phyloP scores from a whole-genome alignment of 37 sponge, comb jelly and placozoan species.

The Halisarca cf. caerulea region DNA sequence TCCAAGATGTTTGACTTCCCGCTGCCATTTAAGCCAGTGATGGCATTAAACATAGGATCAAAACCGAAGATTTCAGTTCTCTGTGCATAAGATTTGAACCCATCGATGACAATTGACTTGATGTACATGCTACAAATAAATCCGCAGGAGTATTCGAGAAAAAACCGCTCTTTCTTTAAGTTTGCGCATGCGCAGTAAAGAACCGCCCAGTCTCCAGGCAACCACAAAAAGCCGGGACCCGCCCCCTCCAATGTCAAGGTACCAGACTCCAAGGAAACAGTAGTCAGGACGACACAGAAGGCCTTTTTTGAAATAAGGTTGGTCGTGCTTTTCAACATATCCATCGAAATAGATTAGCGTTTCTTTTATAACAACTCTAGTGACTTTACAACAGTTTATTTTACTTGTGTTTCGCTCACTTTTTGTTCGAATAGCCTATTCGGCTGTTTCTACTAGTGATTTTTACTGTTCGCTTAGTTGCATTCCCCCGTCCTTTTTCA shows the following conservation, averaged over 20 bases:
- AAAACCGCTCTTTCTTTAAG: not conserved
- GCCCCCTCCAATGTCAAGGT: slow-evolving; percentile 46
- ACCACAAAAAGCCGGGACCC: not conserved
- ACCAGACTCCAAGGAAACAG: slow-evolving; percentile 79
- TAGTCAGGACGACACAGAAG: slow-evolving; percentile 83
- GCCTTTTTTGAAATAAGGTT: slow-evolving; percentile 40
- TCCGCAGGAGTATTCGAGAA: not conserved
- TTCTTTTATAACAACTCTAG: too few relatives aligned
- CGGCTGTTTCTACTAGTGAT: too few relatives aligned
- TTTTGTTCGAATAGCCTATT: too few relatives aligned
- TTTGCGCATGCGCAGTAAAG: slow-evolving; percentile 62
- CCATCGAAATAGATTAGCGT: not conserved
- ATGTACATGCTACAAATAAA: slow-evolving; percentile 74
- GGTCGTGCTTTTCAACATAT: not conserved
- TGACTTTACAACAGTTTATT: too few relatives aligned
- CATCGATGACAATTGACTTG: slow-evolving; percentile 92
- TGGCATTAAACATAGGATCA: slow-evolving; percentile 96
- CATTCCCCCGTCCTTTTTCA: too few relatives aligned
- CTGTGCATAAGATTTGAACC: slow-evolving; percentile 99
- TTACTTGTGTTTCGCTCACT: too few relatives aligned
- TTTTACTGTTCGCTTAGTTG: too few relatives aligned
- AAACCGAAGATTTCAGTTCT: slow-evolving; percentile 89
- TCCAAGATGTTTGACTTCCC: slow-evolving; percentile 99
- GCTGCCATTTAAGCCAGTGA: slow-evolving; percentile 98
- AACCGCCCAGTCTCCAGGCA: not conserved